phyloP scores from a whole-genome alignment of 2,797 vertebrate species.

The Pelochelys cantorii region DNA sequence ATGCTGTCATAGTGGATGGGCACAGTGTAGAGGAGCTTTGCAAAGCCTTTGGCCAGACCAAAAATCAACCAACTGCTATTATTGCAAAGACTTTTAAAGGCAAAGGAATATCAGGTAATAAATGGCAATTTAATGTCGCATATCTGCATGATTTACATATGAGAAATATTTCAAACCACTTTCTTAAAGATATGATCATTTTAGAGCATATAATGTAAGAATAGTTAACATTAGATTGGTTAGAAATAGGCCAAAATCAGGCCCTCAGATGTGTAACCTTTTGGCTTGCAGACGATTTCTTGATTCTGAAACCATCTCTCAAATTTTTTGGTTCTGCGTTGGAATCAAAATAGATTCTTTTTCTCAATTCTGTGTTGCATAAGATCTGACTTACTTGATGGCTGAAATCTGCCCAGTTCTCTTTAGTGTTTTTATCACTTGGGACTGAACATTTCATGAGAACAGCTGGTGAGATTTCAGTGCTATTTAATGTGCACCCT shows the following conservation, averaged over 20 bases:
- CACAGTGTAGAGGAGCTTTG: conserved; percentile 97
- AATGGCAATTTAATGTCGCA: accelerated
- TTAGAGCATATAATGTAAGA: neutral
- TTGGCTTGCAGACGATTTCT: neutral
- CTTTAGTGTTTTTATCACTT: neutral
- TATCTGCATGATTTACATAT: accelerated
- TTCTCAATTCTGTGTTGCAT: neutral
- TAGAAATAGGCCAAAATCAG: neutral
- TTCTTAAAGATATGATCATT: neutral
- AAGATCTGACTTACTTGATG: neutral
- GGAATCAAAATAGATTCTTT: neutral
- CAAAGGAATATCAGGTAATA: conserved; percentile 92
- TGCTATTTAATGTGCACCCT: neutral
- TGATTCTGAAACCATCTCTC: neutral
- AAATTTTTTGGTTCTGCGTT: neutral
- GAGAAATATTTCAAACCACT: neutral
- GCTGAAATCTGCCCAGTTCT: neutral
- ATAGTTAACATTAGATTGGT: neutral
- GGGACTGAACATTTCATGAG: neutral
- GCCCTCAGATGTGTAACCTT: neutral
- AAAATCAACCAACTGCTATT: conserved; percentile 93
- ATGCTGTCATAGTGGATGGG: conserved; percentile 92
- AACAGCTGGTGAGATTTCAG: too few species aligned
- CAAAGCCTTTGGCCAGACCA: conserved; percentile 93
- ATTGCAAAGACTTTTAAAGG: conserved; percentile 96